phyloP scores from a whole-genome alignment of 1,140 invertebrate genomes.

The Lordiphosa mommai region DNA sequence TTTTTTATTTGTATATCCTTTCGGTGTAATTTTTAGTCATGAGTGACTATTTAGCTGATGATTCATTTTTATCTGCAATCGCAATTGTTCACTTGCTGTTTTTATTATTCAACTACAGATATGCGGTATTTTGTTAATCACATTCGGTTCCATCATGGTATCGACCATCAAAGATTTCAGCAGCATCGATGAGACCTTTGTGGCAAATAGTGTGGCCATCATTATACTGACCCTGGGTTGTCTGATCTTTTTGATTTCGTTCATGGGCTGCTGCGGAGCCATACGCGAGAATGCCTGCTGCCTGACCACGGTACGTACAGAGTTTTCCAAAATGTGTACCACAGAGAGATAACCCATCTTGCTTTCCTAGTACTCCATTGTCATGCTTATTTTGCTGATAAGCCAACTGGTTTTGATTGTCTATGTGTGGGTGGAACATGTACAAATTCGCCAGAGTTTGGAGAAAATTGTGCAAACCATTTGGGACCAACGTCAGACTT shows the following conservation, averaged over 20 bases:
- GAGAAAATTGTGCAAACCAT: slow-evolving; percentile 79
- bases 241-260: slow-evolving; percentile 88
- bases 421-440: slow-evolving; percentile 81
- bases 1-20: no score
- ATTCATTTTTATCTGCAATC: no score
- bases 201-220: slow-evolving; percentile 82
- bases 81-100: background rate
- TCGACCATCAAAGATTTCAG: slow-evolving; percentile 80
- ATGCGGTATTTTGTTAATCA: slow-evolving; percentile 83
- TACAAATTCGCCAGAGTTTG: slow-evolving; percentile 79
- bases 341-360: background rate
- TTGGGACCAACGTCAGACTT: slow-evolving; percentile 50
- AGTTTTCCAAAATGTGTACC: background rate
- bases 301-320: slow-evolving; percentile 85
- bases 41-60: background rate
- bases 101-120: slow-evolving; percentile 80
- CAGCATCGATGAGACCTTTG: slow-evolving; percentile 80
- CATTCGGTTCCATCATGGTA: slow-evolving; percentile 82
- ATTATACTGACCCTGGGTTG: slow-evolving; percentile 86
- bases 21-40: background rate
- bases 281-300: slow-evolving; percentile 90
- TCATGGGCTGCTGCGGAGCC: slow-evolving; percentile 92
- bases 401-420: slow-evolving; percentile 83
- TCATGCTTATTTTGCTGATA: slow-evolving; percentile 83
- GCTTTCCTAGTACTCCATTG: slow-evolving; percentile 82